Evolutionary conservation across 2,113 vertebrate species (phyloP).

Genomic region (Nothobranchius furzeri): DNA sequence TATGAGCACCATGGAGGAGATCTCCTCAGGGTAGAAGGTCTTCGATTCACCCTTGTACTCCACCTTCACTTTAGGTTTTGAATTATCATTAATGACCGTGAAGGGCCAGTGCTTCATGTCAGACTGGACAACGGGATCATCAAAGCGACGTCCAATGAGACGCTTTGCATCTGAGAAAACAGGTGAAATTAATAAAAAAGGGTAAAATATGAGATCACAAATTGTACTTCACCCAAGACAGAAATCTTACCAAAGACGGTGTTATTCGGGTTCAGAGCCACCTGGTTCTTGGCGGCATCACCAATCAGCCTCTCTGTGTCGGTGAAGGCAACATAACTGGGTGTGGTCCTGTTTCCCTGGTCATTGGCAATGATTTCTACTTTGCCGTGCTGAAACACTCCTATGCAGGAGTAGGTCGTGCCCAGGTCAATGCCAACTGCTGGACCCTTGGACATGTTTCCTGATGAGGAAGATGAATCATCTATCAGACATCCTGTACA

Average conservation of each 20-base stretch:
- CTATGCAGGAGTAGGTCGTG: conserved; percentile 95
- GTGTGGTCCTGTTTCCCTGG: conserved; percentile 80
- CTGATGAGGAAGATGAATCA: not conserved
- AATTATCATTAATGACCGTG: conserved; percentile 68
- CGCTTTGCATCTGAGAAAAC: conserved; percentile 76
- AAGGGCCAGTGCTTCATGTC: conserved; percentile 84
- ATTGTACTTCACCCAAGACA: not conserved
- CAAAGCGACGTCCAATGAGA: conserved; percentile 79
- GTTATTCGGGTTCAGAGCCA: conserved; percentile 81
- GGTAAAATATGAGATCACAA: not conserved
- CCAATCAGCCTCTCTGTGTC: conserved; percentile 77
- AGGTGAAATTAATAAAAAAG: not conserved
- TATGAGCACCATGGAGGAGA: conserved; percentile 81
- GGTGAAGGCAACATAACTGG: conserved; percentile 80
- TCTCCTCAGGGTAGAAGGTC: conserved; percentile 78
- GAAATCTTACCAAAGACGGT: conserved; percentile 75
- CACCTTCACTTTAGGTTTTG: conserved; percentile 78
- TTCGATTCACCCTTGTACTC: conserved; percentile 81
- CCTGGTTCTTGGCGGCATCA: conserved; percentile 79
- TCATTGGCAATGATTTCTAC: conserved; percentile 97
- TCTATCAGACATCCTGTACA: no score
- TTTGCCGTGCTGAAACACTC: conserved; percentile 93
- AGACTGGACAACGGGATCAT: conserved; percentile 75
- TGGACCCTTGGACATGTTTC: conserved; percentile 87
- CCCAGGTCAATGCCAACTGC: conserved; percentile 93